Conservation (phyloP, 2,113 vertebrate genomes). For the Urocitellus parryii region DNA sequence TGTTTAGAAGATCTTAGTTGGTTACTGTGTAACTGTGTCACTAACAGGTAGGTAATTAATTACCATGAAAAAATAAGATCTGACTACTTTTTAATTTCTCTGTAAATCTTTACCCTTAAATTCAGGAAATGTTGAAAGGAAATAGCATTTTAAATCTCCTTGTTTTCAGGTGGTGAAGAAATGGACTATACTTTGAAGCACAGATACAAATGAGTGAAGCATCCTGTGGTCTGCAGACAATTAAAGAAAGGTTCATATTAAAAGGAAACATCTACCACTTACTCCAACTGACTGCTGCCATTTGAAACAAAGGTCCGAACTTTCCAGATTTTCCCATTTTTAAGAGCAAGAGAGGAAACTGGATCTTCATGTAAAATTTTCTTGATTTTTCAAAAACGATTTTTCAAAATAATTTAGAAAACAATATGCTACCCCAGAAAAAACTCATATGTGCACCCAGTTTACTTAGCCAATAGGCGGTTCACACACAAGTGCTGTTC, state of each 20-base stretch:
- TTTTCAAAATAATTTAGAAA: neutral
- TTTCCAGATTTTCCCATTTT: neutral
- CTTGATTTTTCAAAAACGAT: neutral
- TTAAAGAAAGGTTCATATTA: neutral
- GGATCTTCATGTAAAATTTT: neutral
- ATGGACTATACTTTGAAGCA: neutral
- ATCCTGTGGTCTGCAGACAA: neutral
- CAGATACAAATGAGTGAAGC: neutral
- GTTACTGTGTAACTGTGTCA: neutral
- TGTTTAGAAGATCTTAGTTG: slow-evolving; percentile 32
- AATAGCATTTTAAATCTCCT: neutral
- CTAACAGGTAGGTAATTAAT: slow-evolving; percentile 57
- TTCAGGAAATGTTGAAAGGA: slow-evolving; percentile 14
- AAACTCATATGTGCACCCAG: neutral
- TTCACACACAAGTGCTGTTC: neutral
- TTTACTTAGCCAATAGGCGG: neutral
- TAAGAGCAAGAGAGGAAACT: slow-evolving; percentile 29
- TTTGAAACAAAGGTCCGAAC: neutral
- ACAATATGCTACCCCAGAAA: neutral
- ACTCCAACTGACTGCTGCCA: neutral
- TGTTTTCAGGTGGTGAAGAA: neutral
- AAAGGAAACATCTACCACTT: neutral
- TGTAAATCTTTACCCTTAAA: slow-evolving; percentile 20
- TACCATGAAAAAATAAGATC: slow-evolving; percentile 51
- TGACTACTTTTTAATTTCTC: slow-evolving; percentile 17